Evolutionary conservation across 2,888 invertebrate genomes (phyloP), one percentile per base, ranked within the genome.

Genomic region (Himalopsyche anomala): DNA sequence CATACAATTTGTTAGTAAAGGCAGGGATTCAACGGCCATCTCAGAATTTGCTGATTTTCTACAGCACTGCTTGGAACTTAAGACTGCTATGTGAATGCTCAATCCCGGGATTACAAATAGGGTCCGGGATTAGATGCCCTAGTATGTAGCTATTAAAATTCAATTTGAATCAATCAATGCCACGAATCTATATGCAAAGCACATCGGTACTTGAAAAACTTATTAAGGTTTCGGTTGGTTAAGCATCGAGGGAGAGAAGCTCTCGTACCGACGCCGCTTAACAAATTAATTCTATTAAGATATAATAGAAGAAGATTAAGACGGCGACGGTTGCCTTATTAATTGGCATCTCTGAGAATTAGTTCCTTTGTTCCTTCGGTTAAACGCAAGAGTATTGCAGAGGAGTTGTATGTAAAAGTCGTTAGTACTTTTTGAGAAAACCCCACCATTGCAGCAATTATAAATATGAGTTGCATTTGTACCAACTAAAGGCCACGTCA

Each of bases 261-360:
- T 17, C 42, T 42, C 42, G 62, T 81, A 54, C 51, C 80, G 54
- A 19, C 54, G 55, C 55, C 81, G 62, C 81, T 56, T 42, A 62
- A 54, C 84, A 81, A 84, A 81, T 84, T 84, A 84, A 84, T 84
- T 84, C 81, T 81, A 62, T 84, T 81, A 84, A 81, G 69, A 80
- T 69, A 84, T 84, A 84, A 84, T 81, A 81, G 81, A 81, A 55
- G 80, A 51, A 81, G 80, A 84, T 62, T 54, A 81, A 84, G 81
- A n/a, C 79, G 45, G 28, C 74, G 45, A 84, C 81, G 81, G 84
- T 81, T 81, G 81, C 84, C 56, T 84, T 81, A 84, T 84, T 84
- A 84, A 84, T 84, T 84, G 84, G 80, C 84, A 79, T 42, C 80
- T 80, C 42, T 74, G 8, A 54, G 84, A 84, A 74, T 84, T 79